Evolutionary conservation across 2,113 vertebrate species (phyloP).

Genomic region (Mastomys coucha): DNA sequence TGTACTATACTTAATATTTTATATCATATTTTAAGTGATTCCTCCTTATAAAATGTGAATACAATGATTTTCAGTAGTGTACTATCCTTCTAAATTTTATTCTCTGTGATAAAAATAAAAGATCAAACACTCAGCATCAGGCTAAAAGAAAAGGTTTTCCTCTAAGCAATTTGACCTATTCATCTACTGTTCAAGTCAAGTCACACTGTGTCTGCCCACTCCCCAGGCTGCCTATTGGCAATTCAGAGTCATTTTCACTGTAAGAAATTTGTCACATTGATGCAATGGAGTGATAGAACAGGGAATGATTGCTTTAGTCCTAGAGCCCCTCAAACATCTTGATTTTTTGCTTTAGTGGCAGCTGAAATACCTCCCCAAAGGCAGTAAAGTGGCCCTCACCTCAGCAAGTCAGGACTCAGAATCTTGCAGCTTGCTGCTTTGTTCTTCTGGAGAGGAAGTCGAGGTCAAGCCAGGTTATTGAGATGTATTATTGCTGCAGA

Average conservation of each 20-base stretch:
- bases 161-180: slow-evolving; percentile 46
- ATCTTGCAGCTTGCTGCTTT: slow-evolving; percentile 43
- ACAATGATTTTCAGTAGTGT: neutral
- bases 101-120: neutral
- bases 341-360: slow-evolving; percentile 47
- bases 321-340: slow-evolving; percentile 30
- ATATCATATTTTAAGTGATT: neutral
- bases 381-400: slow-evolving; percentile 52
- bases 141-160: slow-evolving; percentile 40
- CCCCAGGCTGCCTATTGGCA: neutral
- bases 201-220: slow-evolving; percentile 21
- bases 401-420: accelerated
- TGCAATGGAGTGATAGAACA: slow-evolving; percentile 56
- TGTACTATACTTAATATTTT: neutral
- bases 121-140: neutral
- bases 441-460: slow-evolving; percentile 61
- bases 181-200: slow-evolving; percentile 27
- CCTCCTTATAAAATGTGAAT: neutral
- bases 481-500: slow-evolving; percentile 36
- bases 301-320: slow-evolving; percentile 66
- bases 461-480: slow-evolving; percentile 1
- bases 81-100: slow-evolving; percentile 49
- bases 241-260: slow-evolving; percentile 66
- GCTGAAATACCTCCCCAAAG: slow-evolving; percentile 58
- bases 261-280: slow-evolving; percentile 68